Conservation (phyloP, 2,113 vertebrate genomes). For the Sturnira hondurensis region DNA sequence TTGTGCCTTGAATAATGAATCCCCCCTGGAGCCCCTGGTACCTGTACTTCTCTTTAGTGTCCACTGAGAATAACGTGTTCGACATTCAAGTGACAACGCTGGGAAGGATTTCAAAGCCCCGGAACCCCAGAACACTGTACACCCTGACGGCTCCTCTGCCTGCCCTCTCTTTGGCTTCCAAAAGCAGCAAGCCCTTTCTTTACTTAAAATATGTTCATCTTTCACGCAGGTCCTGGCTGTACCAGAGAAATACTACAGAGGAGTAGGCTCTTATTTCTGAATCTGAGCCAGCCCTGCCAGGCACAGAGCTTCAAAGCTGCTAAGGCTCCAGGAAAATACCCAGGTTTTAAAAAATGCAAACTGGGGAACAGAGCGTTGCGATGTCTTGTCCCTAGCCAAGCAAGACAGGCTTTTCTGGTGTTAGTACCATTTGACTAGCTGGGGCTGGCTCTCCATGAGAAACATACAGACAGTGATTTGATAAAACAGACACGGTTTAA, state of each 20-base stretch:
- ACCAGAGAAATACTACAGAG: background rate
- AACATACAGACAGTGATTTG: background rate
- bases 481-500: background rate
- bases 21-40: slow-evolving; percentile 55
- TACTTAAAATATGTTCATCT: slow-evolving; percentile 54
- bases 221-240: background rate
- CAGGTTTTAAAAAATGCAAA: background rate
- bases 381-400: background rate
- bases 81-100: slow-evolving; percentile 64
- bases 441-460: background rate
- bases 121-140: background rate
- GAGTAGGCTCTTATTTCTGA: background rate
- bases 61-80: slow-evolving; percentile 67
- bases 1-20: slow-evolving; percentile 73
- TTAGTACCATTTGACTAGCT: background rate
- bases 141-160: slow-evolving; percentile 1
- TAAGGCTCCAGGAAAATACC: background rate
- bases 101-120: slow-evolving; percentile 56
- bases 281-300: background rate
- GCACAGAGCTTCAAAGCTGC: background rate
- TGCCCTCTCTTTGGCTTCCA: slow-evolving; percentile 41
- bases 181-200: slow-evolving; percentile 50
- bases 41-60: slow-evolving; percentile 64
- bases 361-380: background rate
- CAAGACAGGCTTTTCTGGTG: background rate